A percentile compares a stretch with the other conserved stretches of the same genome.
Conservation (phyloP, 2,888 invertebrate genomes). For the Drosophila gaucha region DNA sequence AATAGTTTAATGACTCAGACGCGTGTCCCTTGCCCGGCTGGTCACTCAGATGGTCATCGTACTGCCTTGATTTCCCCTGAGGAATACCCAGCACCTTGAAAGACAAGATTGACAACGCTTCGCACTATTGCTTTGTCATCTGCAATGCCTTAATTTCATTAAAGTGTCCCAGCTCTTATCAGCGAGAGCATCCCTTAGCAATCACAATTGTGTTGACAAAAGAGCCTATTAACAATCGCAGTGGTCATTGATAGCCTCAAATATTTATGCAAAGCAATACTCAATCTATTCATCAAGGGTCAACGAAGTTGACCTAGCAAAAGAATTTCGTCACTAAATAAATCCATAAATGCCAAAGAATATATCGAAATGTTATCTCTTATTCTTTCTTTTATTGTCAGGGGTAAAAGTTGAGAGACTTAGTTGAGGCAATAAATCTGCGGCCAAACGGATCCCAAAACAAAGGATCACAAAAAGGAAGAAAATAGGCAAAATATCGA, state of each 20-base stretch:
- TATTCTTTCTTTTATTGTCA: neutral
- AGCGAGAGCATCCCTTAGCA: neutral
- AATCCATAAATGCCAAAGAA: conserved; percentile 24
- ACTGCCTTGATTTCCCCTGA: conserved; percentile 18
- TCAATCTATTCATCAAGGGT: conserved; percentile 37
- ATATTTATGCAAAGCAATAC: conserved; percentile 34
- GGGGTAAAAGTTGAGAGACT: conserved; percentile 31
- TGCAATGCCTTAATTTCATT: conserved; percentile 35
- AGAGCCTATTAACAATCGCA: conserved; percentile 27
- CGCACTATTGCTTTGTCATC: conserved; percentile 61
- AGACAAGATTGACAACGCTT: conserved; percentile 20
- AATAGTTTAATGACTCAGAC: conserved; percentile 42
- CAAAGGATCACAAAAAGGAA: conserved; percentile 49
- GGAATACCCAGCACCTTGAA: neutral
- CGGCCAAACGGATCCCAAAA: conserved; percentile 61
- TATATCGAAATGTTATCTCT: conserved; percentile 47
- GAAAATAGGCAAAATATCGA: conserved; percentile 53
- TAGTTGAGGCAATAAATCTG: conserved; percentile 73
- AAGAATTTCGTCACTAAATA: conserved; percentile 1
- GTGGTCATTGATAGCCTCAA: conserved; percentile 27
- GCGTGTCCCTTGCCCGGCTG: conserved; percentile 58
- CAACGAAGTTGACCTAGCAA: conserved; percentile 39
- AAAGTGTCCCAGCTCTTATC: conserved; percentile 16
- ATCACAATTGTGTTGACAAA: conserved; percentile 21
- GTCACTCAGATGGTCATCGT: conserved; percentile 39